A percentile compares a stretch with the other conserved stretches of the same genome.
These are phyloP conservation scores for Scrobipalpa costella DNA, from an alignment of 2,888 invertebrate species.

Conservation along the genomic window DNA sequence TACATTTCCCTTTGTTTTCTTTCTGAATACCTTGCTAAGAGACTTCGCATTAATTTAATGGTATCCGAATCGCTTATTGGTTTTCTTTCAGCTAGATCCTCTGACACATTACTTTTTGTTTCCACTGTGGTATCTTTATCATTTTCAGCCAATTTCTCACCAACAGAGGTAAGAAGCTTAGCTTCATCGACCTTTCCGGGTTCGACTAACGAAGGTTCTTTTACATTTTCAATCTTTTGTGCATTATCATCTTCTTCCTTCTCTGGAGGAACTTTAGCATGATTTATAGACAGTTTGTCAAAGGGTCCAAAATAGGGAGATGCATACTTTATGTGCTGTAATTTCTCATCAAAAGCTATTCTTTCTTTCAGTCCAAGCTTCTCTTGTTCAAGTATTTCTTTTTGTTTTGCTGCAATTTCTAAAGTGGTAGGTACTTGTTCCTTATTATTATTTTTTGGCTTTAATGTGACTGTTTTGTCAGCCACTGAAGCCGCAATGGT, in stretches of 20 bases:
- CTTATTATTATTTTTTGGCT: neutral
- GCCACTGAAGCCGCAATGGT: neutral
- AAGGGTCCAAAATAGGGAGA: neutral
- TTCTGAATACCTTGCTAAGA: neutral
- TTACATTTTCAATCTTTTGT: constrained; percentile 9
- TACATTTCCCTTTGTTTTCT: neutral
- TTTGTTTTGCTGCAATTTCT: neutral
- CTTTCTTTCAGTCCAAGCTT: neutral
- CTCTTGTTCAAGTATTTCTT: neutral
- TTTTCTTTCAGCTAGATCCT: neutral
- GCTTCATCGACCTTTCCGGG: neutral
- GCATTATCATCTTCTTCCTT: neutral
- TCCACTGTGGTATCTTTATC: neutral
- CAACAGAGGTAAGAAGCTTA: neutral
- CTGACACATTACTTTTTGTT: neutral
- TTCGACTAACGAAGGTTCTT: neutral
- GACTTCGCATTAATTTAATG: neutral
- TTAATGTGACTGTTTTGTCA: neutral
- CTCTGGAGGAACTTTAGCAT: neutral
- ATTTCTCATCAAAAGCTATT: neutral
- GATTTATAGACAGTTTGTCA: neutral
- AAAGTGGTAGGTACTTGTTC: neutral
- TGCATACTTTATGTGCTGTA: neutral
- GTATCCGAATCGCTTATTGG: neutral
- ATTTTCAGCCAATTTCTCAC: neutral